These are phyloP conservation scores for Proales similis DNA, from an alignment of 1,140 invertebrate genomes.

Conservation along the genomic window DNA sequence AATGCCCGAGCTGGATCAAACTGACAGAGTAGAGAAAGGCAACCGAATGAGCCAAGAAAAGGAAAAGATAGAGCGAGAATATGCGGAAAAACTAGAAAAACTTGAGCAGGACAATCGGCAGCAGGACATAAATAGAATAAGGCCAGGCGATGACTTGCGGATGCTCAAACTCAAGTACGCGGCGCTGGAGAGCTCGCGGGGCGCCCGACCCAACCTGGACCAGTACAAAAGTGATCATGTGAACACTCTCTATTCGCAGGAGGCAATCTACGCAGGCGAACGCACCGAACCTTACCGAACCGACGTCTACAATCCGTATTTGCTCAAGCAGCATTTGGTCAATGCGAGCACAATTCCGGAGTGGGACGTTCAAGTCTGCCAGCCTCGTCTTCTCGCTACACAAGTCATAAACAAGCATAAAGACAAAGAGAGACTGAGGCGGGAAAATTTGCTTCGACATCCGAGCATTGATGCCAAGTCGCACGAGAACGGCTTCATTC, in stretches of 20 bases:
- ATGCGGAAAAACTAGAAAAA: slow-evolving; percentile 19
- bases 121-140: slow-evolving; percentile 21
- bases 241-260: slow-evolving; percentile 27
- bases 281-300: slow-evolving; percentile 22
- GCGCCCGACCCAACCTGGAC: slow-evolving; percentile 14
- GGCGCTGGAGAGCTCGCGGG: slow-evolving; percentile 13
- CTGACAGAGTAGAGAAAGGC: not conserved
- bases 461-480: slow-evolving; percentile 4
- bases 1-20: slow-evolving; percentile 3
- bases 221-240: slow-evolving; percentile 21
- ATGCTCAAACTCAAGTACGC: not conserved
- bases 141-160: not conserved
- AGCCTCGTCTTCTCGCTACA: no score
- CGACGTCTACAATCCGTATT: slow-evolving; percentile 20
- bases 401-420: no score
- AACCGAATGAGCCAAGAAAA: slow-evolving; percentile 8
- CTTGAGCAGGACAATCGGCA: slow-evolving; percentile 25
- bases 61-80: slow-evolving; percentile 8
- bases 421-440: no score
- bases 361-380: no score
- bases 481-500: slow-evolving; percentile 39
- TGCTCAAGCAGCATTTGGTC: slow-evolving; percentile 20
- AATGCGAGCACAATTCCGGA: no score
- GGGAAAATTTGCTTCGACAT: slow-evolving; percentile 27
- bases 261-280: slow-evolving; percentile 18